Base-by-base conservation (phyloP, 2,113 vertebrate species). In the Zosterops pallidus region DNA sequence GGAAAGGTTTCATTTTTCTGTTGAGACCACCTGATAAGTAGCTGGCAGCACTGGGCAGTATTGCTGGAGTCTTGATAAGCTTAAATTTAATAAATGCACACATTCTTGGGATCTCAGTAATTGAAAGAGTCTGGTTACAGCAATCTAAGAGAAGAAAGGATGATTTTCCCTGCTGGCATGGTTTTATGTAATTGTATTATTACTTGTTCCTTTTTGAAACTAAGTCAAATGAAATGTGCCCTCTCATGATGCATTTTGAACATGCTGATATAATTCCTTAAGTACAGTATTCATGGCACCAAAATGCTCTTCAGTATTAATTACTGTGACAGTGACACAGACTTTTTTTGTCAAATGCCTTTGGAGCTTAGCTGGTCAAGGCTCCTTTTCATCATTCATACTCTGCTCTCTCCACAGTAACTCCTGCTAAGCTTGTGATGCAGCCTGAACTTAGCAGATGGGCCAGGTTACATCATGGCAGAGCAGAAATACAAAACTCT, bases 201-300 rank as follows among this genome's bases (percentile, higher is more conserved):
- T 86, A 92, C 79, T 96, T 90, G 82, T n/a, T 93, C 55, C n/a
- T 78, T 92, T 94, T 49, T 78, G 80, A 96, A 92, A 90, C 52
- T 19, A 53, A 92, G 84, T 89, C 88, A 86, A 88, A 90, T 57
- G 85, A 93, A 95, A 93, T 64, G 79, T 95, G 83, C 85, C 85
- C 91, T 95, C 79, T 94, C 68, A 75, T 93, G 92, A 94, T 96
- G 80, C 94, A 81, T 95, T 94, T 95, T 96, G 92, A 96, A 96
- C 89, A 90, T 39, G 46, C 81, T 97, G 95, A 84, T 94, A 95
- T 95, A 95, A 97, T 92, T 91, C 87, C 78, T 95, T 72, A 91
- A 95, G 89, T 92, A 91, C 82, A 95, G 91, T 96, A 95, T 92
- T 96, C 87, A 87, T 85, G 93, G 89, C 93, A 90, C 93, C 93